Percentiles rank a stretch among this genome's conserved stretches.
Evolutionary conservation across 2,113 vertebrate species (phyloP).

Genomic region (Diglossa brunneiventris): DNA sequence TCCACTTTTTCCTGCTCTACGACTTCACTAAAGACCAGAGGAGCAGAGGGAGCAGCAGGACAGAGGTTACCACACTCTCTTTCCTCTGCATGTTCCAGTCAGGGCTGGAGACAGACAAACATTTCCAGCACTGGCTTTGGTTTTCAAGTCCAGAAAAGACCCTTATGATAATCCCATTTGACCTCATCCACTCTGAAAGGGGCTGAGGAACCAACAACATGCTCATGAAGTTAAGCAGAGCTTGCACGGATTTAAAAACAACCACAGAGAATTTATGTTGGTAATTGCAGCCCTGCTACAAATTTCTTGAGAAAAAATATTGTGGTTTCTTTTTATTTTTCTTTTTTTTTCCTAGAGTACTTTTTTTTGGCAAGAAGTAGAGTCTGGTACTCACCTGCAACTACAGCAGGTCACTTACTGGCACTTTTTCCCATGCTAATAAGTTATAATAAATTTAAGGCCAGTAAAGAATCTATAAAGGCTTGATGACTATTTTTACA

Average conservation of each 20-base stretch:
- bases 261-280: neutral
- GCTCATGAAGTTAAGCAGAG: neutral
- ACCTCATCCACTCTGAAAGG: neutral
- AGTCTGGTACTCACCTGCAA: neutral
- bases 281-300: neutral
- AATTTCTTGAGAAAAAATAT: neutral
- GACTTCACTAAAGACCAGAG: neutral
- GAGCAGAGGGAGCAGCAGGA: neutral
- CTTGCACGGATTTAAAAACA: neutral
- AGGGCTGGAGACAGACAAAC: neutral
- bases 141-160: neutral
- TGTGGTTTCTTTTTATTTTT: neutral
- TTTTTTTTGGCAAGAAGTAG: neutral
- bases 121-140: neutral
- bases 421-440: constrained; percentile 1
- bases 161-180: neutral
- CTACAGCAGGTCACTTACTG: neutral
- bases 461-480: constrained; percentile 21
- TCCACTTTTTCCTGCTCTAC: neutral
- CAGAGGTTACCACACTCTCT: neutral
- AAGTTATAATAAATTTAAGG: constrained; percentile 35
- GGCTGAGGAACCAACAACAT: neutral
- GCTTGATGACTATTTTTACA: neutral
- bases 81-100: neutral
- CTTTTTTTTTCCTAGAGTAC: neutral